Evolutionary conservation across 1,140 invertebrate genomes (phyloP).

Genomic region (Belonocnema kinseyi): DNA sequence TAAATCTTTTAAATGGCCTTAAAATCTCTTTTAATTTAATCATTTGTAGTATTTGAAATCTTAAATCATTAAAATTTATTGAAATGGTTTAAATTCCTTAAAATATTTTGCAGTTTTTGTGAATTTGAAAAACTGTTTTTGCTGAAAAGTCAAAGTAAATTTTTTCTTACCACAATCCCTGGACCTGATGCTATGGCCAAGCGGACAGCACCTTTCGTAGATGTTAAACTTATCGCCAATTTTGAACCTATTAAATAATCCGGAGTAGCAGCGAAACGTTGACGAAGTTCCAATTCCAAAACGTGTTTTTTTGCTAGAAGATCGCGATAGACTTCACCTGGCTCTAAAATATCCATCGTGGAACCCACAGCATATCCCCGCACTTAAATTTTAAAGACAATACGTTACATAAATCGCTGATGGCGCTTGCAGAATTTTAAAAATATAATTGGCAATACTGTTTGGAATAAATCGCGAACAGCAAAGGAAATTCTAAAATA

Average conservation of each 20-base stretch:
- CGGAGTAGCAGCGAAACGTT: conserved; percentile 65
- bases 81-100: too few species aligned
- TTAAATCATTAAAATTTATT: background rate
- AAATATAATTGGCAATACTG: too few species aligned
- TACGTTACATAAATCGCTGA: too few species aligned
- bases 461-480: too few species aligned
- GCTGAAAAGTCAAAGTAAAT: too few species aligned
- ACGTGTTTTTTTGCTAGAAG: conserved; percentile 89
- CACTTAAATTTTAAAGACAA: conserved; percentile 74
- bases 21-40: too few species aligned
- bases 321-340: conserved; percentile 84
- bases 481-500: too few species aligned
- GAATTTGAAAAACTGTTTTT: background rate
- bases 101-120: background rate
- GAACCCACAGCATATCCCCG: conserved; percentile 81
- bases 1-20: too few species aligned
- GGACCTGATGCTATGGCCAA: conserved; percentile 69
- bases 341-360: conserved; percentile 60
- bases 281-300: conserved; percentile 84
- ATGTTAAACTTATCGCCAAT: conserved; percentile 64
- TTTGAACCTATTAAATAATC: conserved; percentile 66
- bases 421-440: too few species aligned
- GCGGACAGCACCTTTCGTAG: conserved; percentile 62
- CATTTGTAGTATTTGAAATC: too few species aligned
- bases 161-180: conserved; percentile 50